Conservation (phyloP, 37 sponge, comb jelly and placozoan genomes). For the Chondrilla cf. caribensis region DNA sequence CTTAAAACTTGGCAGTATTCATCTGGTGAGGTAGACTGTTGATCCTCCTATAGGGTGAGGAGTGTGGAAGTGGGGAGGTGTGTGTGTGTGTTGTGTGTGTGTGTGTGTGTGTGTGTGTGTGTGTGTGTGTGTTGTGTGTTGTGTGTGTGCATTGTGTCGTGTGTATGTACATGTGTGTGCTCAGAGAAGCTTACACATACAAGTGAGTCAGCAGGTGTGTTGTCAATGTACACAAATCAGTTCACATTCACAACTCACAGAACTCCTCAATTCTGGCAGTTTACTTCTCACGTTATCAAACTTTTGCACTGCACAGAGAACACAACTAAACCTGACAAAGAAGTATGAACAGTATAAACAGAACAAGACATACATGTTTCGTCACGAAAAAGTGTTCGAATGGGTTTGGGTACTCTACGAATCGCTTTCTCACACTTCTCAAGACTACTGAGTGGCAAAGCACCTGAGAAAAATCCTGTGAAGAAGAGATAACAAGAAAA, state of each 20-base stretch:
- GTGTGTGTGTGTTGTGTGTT: too few species aligned
- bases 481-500: background rate
- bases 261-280: slow-evolving; percentile 52
- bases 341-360: too few species aligned
- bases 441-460: slow-evolving; percentile 40
- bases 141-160: background rate
- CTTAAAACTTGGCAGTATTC: slow-evolving; percentile 44
- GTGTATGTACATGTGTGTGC: background rate
- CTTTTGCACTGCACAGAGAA: slow-evolving; percentile 52
- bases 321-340: too few species aligned
- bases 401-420: slow-evolving; percentile 40
- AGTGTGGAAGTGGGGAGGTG: background rate
- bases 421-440: slow-evolving; percentile 23
- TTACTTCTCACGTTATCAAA: slow-evolving; percentile 27
- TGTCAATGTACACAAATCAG: background rate
- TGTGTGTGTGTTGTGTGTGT: background rate
- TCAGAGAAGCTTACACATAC: too few species aligned
- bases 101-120: too few species aligned
- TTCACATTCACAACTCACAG: slow-evolving; percentile 66
- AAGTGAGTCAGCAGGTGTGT: too few species aligned
- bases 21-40: slow-evolving; percentile 48
- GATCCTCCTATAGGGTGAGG: slow-evolving; percentile 36
- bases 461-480: slow-evolving; percentile 46
- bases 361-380: slow-evolving; percentile 11
- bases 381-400: slow-evolving; percentile 51